Evolutionary conservation across 2,113 vertebrate genomes (phyloP).

Genomic region (Rallus limicola): DNA sequence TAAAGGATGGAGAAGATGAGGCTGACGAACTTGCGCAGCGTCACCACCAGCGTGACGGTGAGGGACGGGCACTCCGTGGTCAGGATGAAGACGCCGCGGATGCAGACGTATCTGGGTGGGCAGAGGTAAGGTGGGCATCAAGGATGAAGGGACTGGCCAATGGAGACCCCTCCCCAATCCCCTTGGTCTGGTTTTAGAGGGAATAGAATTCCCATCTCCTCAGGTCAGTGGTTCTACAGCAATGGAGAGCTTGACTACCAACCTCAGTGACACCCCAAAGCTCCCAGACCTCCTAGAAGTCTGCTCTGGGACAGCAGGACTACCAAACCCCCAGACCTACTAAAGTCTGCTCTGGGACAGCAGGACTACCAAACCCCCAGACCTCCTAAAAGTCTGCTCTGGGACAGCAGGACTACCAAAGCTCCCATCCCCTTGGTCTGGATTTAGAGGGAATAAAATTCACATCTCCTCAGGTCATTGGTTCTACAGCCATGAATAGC

Average conservation of each 20-base stretch:
- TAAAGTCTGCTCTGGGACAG: not conserved
- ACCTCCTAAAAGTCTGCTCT: too few relatives aligned
- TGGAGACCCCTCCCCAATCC: not conserved
- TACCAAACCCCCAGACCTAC: too few relatives aligned
- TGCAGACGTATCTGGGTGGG: slow-evolving; percentile 88
- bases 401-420: too few relatives aligned
- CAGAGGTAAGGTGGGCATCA: slow-evolving; percentile 45
- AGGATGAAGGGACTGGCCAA: not conserved
- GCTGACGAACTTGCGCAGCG: slow-evolving; percentile 94
- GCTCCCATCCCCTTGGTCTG: too few relatives aligned
- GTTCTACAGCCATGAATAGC: too few relatives aligned
- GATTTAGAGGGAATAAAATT: too few relatives aligned
- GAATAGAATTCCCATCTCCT: not conserved
- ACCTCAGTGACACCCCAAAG: not conserved
- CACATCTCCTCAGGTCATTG: too few relatives aligned
- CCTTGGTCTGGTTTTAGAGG: not conserved
- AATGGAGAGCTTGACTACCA: not conserved
- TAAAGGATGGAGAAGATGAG: slow-evolving; percentile 97
- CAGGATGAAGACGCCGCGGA: slow-evolving; percentile 92
- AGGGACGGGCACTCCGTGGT: slow-evolving; percentile 96
- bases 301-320: not conserved
- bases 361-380: not conserved
- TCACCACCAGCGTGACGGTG: slow-evolving; percentile 95
- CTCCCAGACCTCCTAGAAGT: not conserved
- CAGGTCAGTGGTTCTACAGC: not conserved